Conservation (phyloP, 2,888 invertebrate genomes). For the Bombylius major region DNA sequence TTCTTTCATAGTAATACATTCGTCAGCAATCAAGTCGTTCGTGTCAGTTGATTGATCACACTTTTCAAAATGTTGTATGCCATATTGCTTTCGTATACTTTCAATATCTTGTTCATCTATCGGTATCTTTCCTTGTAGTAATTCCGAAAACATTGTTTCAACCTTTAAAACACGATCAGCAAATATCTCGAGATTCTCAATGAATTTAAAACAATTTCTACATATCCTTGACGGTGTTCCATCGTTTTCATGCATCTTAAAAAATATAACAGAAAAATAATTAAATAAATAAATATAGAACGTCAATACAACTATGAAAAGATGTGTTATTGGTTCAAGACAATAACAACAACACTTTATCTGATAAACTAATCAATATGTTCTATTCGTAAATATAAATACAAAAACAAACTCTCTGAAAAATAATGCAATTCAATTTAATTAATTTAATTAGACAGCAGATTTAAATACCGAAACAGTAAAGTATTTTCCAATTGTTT, state of each 20-base stretch:
- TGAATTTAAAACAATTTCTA: slow-evolving; percentile 7
- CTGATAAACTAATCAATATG: no score
- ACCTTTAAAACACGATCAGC: slow-evolving; percentile 9
- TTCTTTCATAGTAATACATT: background rate
- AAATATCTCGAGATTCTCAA: slow-evolving; percentile 3
- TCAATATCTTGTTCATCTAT: background rate
- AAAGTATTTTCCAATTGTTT: slow-evolving; percentile 9
- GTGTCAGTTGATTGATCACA: slow-evolving; percentile 12
- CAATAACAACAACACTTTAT: no score
- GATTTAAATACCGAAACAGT: slow-evolving; percentile 4
- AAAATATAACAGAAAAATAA: no score
- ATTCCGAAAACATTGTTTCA: slow-evolving; percentile 9
- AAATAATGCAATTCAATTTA: no score
- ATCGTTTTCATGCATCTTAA: slow-evolving; percentile 9
- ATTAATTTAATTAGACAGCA: no score
- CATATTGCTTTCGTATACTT: slow-evolving; percentile 7
- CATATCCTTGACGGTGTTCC: slow-evolving; percentile 10
- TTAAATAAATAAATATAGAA: no score
- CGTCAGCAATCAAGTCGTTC: slow-evolving; percentile 5
- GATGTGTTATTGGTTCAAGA: no score
- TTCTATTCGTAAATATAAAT: no score
- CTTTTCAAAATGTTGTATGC: background rate
- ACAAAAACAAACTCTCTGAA: no score
- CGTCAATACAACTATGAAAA: no score
- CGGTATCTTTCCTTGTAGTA: slow-evolving; percentile 5